phyloP scores from a whole-genome alignment of 2,888 invertebrate genomes.

The Torymus auratus region DNA sequence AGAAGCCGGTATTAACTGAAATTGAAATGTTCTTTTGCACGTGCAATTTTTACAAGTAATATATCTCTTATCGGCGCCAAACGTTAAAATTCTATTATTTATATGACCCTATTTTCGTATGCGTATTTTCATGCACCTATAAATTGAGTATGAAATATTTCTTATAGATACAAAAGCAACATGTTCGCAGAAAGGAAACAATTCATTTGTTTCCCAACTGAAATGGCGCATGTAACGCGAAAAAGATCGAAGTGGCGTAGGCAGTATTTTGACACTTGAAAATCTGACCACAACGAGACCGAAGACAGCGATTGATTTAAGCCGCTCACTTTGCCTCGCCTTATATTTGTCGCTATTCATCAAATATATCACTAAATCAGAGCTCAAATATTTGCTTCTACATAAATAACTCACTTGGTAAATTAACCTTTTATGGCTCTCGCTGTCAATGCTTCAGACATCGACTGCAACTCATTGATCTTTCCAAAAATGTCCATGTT shows the following conservation, averaged over 20 bases:
- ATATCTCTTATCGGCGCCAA: background rate
- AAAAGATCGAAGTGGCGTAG: conserved; percentile 23
- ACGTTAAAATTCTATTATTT: background rate
- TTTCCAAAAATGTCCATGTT: background rate
- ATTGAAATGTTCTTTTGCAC: background rate
- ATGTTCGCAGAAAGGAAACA: conserved; percentile 30
- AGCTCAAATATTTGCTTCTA: conserved; percentile 30
- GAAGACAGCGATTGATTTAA: conserved; percentile 52
- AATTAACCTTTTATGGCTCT: conserved; percentile 2
- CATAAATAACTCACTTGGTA: conserved; percentile 6
- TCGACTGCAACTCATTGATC: background rate
- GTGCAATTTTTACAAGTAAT: background rate
- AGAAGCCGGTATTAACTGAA: too few relatives aligned
- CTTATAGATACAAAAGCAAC: conserved; percentile 8
- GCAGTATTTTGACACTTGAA: conserved; percentile 35
- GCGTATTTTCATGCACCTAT: background rate
- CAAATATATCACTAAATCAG: conserved; percentile 6
- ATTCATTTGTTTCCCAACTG: conserved; percentile 33
- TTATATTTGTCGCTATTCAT: conserved; percentile 47
- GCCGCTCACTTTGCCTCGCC: conserved; percentile 41
- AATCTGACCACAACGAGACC: conserved; percentile 20
- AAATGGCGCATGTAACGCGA: conserved; percentile 6
- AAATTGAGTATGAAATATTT: conserved; percentile 19
- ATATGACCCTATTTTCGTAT: background rate
- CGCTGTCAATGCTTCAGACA: background rate